Evolutionary conservation across 2,113 vertebrate genomes (phyloP).

Genomic region (Hemibagrus wyckioides): DNA sequence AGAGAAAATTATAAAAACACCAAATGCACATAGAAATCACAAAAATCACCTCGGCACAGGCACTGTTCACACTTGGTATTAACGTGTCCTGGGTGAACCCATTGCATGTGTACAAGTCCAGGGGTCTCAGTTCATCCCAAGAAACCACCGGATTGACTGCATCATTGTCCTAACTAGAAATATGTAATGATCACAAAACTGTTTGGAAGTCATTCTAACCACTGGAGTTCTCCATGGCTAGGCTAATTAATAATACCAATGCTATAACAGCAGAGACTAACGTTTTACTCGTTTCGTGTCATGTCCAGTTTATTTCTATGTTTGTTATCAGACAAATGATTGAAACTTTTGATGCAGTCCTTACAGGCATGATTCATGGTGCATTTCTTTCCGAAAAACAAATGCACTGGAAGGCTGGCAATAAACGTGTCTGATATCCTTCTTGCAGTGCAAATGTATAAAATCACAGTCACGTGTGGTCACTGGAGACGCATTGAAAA

Average conservation of each 20-base stretch:
- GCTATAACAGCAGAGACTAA: not conserved
- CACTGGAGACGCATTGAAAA: not conserved
- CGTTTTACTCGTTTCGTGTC: not conserved
- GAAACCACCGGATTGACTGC: not conserved
- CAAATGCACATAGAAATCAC: not conserved
- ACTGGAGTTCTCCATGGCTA: not conserved
- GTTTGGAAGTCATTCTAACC: not conserved
- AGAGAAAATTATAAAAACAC: not conserved
- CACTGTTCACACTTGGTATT: not conserved
- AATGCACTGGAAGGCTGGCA: not conserved
- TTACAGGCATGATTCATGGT: not conserved
- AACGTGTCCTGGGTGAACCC: not conserved
- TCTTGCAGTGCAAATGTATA: not conserved
- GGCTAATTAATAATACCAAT: not conserved
- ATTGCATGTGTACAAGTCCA: too few relatives aligned
- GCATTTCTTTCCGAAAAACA: not conserved
- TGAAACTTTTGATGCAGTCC: not conserved
- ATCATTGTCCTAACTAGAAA: not conserved
- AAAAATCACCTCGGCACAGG: not conserved
- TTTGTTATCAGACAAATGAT: not conserved
- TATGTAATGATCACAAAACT: not conserved
- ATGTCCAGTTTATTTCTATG: not conserved
- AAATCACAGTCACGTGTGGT: not conserved
- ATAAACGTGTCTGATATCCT: not conserved
- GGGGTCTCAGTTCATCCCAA: not conserved